These are phyloP conservation scores for Aptenodytes forsteri DNA, from an alignment of 2,113 vertebrate genomes.

Conservation along the genomic window DNA sequence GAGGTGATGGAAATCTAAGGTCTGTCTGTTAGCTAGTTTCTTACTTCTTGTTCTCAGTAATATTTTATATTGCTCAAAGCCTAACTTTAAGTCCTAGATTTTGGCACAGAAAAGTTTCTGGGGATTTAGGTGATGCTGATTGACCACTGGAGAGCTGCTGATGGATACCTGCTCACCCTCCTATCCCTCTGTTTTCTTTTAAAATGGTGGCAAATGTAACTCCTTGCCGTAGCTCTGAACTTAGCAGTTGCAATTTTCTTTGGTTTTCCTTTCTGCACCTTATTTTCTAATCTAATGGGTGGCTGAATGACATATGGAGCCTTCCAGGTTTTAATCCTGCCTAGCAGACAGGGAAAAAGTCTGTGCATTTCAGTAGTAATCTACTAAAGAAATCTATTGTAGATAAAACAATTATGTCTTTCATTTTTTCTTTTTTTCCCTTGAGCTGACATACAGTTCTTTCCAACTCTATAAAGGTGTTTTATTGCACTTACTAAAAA, in stretches of 20 bases:
- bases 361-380: slow-evolving; percentile 36
- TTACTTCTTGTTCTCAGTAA: neutral
- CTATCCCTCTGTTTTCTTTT: neutral
- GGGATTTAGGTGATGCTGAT: neutral
- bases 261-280: slow-evolving; percentile 4
- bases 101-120: neutral
- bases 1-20: neutral
- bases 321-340: slow-evolving; percentile 39
- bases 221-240: neutral
- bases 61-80: neutral
- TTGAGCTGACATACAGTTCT: slow-evolving; percentile 50
- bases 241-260: neutral
- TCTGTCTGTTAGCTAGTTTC: neutral
- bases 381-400: slow-evolving; percentile 53
- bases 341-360: neutral
- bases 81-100: neutral
- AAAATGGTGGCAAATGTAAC: neutral
- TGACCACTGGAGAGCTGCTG: neutral
- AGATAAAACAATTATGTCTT: slow-evolving; percentile 64
- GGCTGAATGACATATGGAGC: slow-evolving; percentile 16
- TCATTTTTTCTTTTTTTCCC: slow-evolving; percentile 49
- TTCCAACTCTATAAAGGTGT: slow-evolving; percentile 64
- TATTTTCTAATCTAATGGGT: slow-evolving; percentile 23
- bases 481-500: slow-evolving; percentile 67
- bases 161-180: neutral